Percentiles rank a stretch among this genome's conserved stretches.
Conservation (phyloP, 37 sponge, comb jelly and placozoan genomes). For the Tethya wilhelma region DNA sequence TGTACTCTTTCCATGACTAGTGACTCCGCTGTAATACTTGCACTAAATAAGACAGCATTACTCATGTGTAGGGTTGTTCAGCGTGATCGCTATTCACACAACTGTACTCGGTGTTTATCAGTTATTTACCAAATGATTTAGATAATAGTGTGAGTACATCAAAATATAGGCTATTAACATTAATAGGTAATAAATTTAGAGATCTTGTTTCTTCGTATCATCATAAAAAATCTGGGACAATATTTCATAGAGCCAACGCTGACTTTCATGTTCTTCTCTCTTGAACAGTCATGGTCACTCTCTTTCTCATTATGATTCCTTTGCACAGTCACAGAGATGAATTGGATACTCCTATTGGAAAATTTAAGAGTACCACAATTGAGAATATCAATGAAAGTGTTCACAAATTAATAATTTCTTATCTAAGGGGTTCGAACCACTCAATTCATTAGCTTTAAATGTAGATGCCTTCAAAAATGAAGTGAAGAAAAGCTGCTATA, state of each 20-base stretch:
- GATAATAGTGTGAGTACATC: background rate
- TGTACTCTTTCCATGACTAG: background rate
- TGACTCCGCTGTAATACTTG: background rate
- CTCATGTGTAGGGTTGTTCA: background rate
- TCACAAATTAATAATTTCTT: background rate
- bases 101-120: background rate
- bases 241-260: background rate
- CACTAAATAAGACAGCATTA: background rate
- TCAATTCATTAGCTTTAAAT: background rate
- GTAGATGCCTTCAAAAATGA: background rate
- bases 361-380: background rate
- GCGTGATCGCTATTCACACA: background rate
- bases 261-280: background rate
- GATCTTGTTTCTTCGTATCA: background rate
- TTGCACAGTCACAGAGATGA: background rate
- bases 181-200: slow-evolving; percentile 3
- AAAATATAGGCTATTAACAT: background rate
- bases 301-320: no score
- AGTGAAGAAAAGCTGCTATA: background rate
- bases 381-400: background rate
- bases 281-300: no score
- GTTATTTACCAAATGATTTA: background rate
- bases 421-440: background rate
- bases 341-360: background rate
- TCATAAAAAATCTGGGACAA: background rate